Percentiles rank a stretch among this genome's conserved stretches.
Evolutionary conservation across 1,140 invertebrate species (phyloP).

Genomic region (Drosophila nigrodunni): DNA sequence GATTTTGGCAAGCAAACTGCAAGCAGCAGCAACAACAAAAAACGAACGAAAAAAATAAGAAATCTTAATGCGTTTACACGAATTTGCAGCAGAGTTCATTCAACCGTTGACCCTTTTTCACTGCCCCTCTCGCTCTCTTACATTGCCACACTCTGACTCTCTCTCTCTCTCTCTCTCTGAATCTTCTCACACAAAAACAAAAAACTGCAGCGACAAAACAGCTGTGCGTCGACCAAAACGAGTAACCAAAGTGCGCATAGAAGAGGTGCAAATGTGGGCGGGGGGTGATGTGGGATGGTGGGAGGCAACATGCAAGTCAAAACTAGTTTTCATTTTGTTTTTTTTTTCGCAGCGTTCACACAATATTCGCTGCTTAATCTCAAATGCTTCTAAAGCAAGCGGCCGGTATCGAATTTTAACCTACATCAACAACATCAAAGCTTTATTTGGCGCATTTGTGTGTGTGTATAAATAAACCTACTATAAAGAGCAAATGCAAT

Average conservation of each 20-base stretch:
- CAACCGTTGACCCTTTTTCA: slow-evolving; percentile 80
- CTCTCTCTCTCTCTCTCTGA: slow-evolving; percentile 2
- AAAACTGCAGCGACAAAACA: slow-evolving; percentile 56
- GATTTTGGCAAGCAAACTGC: slow-evolving; percentile 52
- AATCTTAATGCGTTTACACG: slow-evolving; percentile 43
- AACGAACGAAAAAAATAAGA: slow-evolving; percentile 23
- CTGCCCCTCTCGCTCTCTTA: slow-evolving; percentile 5
- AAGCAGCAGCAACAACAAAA: slow-evolving; percentile 28
- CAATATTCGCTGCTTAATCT: slow-evolving; percentile 42
- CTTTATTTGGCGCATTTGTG: slow-evolving; percentile 37
- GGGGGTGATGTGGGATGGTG: not conserved
- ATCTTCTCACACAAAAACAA: slow-evolving; percentile 18
- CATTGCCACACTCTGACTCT: not conserved
- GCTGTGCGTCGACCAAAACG: slow-evolving; percentile 50
- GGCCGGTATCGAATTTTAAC: slow-evolving; percentile 51
- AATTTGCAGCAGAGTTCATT: slow-evolving; percentile 77
- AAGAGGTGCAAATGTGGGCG: not conserved
- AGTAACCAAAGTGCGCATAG: not conserved
- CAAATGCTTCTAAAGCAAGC: slow-evolving; percentile 12
- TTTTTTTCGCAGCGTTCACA: slow-evolving; percentile 38
- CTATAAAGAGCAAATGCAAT: slow-evolving; percentile 48
- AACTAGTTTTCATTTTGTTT: slow-evolving; percentile 55
- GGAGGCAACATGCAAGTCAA: slow-evolving; percentile 18
- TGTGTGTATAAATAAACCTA: slow-evolving; percentile 44
- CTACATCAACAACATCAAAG: slow-evolving; percentile 48